phyloP scores from a whole-genome alignment of 2,113 vertebrate genomes.

The Muntiacus muntjak region DNA sequence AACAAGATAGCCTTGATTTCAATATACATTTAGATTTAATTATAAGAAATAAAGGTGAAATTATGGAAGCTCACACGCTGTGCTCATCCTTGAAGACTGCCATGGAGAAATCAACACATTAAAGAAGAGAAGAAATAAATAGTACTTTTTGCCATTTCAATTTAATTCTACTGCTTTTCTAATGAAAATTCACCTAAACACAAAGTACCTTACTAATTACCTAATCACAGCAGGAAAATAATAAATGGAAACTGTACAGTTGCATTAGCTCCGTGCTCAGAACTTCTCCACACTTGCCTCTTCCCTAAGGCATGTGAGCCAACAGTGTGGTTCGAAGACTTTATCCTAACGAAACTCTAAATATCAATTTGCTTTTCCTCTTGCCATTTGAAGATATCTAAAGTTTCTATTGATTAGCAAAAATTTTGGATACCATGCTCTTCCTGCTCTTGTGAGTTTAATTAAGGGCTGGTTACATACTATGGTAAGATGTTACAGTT shows the following conservation, averaged over 20 bases:
- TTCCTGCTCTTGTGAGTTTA: not conserved
- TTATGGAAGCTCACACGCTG: slow-evolving; percentile 49
- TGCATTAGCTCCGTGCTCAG: slow-evolving; percentile 20
- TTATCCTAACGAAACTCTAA: not conserved
- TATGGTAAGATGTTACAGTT: not conserved
- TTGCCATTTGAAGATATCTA: not conserved
- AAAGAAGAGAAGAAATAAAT: slow-evolving; percentile 49
- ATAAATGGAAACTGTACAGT: slow-evolving; percentile 59
- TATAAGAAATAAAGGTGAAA: slow-evolving; percentile 66
- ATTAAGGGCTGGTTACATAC: not conserved
- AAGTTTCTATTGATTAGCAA: not conserved
- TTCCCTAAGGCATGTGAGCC: slow-evolving; percentile 26
- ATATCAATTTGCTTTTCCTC: not conserved
- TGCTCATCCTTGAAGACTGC: slow-evolving; percentile 20
- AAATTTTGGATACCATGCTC: not conserved
- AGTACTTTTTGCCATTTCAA: slow-evolving; percentile 48
- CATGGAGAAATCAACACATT: slow-evolving; percentile 60
- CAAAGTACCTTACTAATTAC: slow-evolving; percentile 63
- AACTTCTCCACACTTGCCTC: not conserved
- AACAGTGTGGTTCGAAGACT: not conserved
- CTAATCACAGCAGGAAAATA: slow-evolving; percentile 68
- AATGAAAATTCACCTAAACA: slow-evolving; percentile 71
- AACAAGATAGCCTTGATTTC: slow-evolving; percentile 15
- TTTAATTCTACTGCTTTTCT: slow-evolving; percentile 67
- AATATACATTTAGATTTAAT: slow-evolving; percentile 51